Evolutionary conservation across 2,888 invertebrate genomes (phyloP).

Genomic region (Diogma glabrata): DNA sequence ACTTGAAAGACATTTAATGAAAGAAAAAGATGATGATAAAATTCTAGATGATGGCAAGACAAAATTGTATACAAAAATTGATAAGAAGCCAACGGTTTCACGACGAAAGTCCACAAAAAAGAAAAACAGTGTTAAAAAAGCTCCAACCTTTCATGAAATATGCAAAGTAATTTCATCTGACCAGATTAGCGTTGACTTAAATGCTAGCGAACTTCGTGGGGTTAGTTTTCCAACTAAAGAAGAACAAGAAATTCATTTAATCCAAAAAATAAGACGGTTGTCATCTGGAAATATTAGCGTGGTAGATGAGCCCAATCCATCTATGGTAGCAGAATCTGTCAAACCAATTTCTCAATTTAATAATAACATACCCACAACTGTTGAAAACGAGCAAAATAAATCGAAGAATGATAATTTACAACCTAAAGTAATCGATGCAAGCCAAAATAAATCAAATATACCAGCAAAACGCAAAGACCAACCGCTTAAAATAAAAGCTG

Average conservation of each 20-base stretch:
- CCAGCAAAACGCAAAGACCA: slow-evolving; percentile 18
- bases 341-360: slow-evolving; percentile 31
- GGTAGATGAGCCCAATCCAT: not conserved
- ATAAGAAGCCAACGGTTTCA: slow-evolving; percentile 22
- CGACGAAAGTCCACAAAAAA: slow-evolving; percentile 22
- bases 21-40: slow-evolving; percentile 40
- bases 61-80: slow-evolving; percentile 21
- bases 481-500: slow-evolving; percentile 31
- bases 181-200: slow-evolving; percentile 40
- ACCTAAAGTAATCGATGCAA: slow-evolving; percentile 11
- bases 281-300: slow-evolving; percentile 4
- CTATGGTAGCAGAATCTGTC: slow-evolving; percentile 11
- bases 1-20: slow-evolving; percentile 62
- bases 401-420: too few species aligned
- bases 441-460: slow-evolving; percentile 12
- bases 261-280: slow-evolving; percentile 2
- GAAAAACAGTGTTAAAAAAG: slow-evolving; percentile 29
- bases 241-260: not conserved
- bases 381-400: slow-evolving; percentile 30
- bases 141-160: slow-evolving; percentile 44
- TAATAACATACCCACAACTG: slow-evolving; percentile 33
- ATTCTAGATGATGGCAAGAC: slow-evolving; percentile 18
- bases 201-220: slow-evolving; percentile 40
- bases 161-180: slow-evolving; percentile 43
- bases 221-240: slow-evolving; percentile 44